Base-by-base conservation (phyloP, 2,113 vertebrate species). In the Channa maculata region DNA sequence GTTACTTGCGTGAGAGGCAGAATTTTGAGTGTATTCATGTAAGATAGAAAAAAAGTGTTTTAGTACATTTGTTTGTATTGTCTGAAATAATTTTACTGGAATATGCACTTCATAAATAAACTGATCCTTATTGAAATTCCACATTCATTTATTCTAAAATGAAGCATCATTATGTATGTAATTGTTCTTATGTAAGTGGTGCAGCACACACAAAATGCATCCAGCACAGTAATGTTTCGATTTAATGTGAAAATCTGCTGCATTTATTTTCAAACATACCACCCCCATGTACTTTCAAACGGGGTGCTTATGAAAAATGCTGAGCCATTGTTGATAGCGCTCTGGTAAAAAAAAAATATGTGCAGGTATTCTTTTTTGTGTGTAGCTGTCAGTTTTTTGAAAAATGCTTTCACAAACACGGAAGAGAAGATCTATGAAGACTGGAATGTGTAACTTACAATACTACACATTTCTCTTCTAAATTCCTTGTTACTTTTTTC, bases 51-150 rank as follows among this genome's bases (percentile, higher is more conserved):
- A 41, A 0, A 4, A 12, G n/a, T 38, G n/a, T 38, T n/a, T 33
- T 36, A 9, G 36, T 4, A 38, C 37, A 54, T 46, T 48, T 77
- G 2, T 33, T 3, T 70, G 11, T 76, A n/a, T 12, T 10, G n/a
- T 71, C 5, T 62, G 15, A 70, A 58, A 39, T 54, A 1, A 14
- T 51, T 54, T 68, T 43, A 14, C 57, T 24, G 53, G 8, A 15
- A n/a, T 2, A 64, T 51, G 3, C 4, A 11, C 12, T 13, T 65
- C 10, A 45, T 70, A 2, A 84, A 82, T 82, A 68, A 65, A 80
- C 15, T 68, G 0, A 0, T 13, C 55, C 43, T 50, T 15, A 72
- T 41, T 53, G 5, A 33, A 62, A 12, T 52, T 14, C 5, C 13
- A n/a, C 48, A 1, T 44, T 52, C 11, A 33, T 14, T 34, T 4